These are phyloP conservation scores for Prorops nasuta DNA, from an alignment of 1,140 invertebrate genomes.

Conservation along the genomic window DNA sequence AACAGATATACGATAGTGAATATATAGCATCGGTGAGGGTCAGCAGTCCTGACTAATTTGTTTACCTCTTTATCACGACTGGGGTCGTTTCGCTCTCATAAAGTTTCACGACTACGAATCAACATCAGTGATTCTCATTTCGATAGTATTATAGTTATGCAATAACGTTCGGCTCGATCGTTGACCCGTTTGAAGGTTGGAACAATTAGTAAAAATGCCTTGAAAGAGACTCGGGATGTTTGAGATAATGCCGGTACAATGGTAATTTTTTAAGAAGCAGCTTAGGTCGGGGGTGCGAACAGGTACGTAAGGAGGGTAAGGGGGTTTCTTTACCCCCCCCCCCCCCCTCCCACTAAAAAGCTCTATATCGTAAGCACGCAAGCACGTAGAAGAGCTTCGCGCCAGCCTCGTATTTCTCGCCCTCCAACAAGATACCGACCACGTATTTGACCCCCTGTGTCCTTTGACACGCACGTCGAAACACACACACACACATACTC, in stretches of 20 bases:
- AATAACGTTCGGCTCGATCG: too few species aligned
- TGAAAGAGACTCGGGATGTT: too few species aligned
- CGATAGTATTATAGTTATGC: too few species aligned
- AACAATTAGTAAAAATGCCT: too few species aligned
- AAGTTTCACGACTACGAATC: too few species aligned
- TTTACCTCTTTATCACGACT: slow-evolving; percentile 46
- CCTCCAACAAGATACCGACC: slow-evolving; percentile 38
- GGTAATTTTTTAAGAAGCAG: slow-evolving; percentile 38
- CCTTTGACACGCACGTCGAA: slow-evolving; percentile 7
- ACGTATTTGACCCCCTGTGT: slow-evolving; percentile 27
- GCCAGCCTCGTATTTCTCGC: slow-evolving; percentile 34
- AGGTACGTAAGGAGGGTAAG: too few species aligned
- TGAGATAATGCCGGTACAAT: too few species aligned
- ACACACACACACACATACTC: slow-evolving; percentile 16
- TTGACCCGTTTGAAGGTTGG: too few species aligned
- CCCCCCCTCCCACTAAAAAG: too few species aligned
- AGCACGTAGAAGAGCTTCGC: slow-evolving; percentile 25
- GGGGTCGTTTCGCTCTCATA: too few species aligned
- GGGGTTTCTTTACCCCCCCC: slow-evolving; percentile 15
- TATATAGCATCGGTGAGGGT: slow-evolving; percentile 26
- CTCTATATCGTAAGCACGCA: slow-evolving; percentile 27
- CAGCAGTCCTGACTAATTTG: slow-evolving; percentile 41
- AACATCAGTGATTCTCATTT: too few species aligned
- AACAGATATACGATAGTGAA: slow-evolving; percentile 46
- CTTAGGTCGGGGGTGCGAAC: slow-evolving; percentile 29